These are phyloP conservation scores for Heterodera filipjevi DNA, from an alignment of 2,888 invertebrate genomes.

Conservation along the genomic window DNA sequence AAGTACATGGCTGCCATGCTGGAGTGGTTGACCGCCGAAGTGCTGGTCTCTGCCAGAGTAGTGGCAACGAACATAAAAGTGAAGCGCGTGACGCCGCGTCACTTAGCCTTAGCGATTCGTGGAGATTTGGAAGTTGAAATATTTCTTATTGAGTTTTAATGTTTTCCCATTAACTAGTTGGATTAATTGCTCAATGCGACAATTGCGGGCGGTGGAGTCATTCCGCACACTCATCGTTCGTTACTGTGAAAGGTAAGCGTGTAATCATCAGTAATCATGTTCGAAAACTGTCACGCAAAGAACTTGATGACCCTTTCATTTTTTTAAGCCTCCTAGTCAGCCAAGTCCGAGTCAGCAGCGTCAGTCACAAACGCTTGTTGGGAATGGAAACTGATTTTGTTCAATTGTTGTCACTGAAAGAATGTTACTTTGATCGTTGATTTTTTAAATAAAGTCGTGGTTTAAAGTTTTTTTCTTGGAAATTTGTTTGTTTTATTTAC, in stretches of 20 bases:
- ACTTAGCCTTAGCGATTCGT: slow-evolving; percentile 96
- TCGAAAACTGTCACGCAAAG: too few species aligned
- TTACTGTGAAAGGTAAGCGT: background rate
- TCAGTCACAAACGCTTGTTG: too few species aligned
- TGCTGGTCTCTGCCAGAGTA: slow-evolving; percentile 95
- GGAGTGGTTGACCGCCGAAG: slow-evolving; percentile 99
- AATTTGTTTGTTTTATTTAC: too few species aligned
- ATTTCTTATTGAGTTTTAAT: too few species aligned
- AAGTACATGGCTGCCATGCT: slow-evolving; percentile 95
- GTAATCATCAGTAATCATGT: background rate
- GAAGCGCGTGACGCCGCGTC: slow-evolving; percentile 98
- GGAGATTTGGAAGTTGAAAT: slow-evolving; percentile 82
- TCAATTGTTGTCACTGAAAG: too few species aligned
- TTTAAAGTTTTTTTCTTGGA: too few species aligned
- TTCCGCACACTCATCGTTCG: slow-evolving; percentile 21
- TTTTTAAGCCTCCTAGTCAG: background rate
- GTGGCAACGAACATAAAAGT: slow-evolving; percentile 99
- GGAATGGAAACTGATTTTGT: too few species aligned
- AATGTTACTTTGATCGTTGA: too few species aligned
- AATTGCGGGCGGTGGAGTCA: slow-evolving; percentile 18
- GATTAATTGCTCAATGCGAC: background rate
- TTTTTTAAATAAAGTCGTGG: too few species aligned
- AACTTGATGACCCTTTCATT: too few species aligned
- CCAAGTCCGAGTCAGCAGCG: too few species aligned
- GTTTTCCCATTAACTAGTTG: slow-evolving; percentile 90